Conservation (phyloP, 2,113 vertebrate species). For the Struthio camelus region DNA sequence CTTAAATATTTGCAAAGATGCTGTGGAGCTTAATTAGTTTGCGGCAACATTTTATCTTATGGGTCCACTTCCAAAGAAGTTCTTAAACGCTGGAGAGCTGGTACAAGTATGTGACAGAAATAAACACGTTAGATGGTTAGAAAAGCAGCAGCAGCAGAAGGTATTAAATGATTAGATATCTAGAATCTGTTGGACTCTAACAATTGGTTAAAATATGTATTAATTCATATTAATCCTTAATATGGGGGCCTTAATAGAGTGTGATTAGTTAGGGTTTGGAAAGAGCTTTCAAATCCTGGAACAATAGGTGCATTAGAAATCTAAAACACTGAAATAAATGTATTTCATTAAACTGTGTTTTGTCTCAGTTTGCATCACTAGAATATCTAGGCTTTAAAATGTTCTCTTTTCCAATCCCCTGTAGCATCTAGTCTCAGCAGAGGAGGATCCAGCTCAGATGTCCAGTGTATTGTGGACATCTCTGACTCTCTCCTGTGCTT, state of each 20-base stretch:
- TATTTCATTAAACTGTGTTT: not conserved
- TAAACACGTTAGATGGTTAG: not conserved
- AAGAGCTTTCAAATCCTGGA: not conserved
- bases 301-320: not conserved
- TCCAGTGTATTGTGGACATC: not conserved
- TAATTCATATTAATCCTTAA: not conserved
- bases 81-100: not conserved
- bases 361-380: accelerated
- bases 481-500: not conserved
- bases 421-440: not conserved
- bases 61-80: not conserved
- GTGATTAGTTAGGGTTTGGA: not conserved
- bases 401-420: not conserved
- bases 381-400: not conserved
- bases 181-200: not conserved
- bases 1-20: conserved; percentile 26
- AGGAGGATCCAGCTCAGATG: not conserved
- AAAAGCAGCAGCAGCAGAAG: not conserved
- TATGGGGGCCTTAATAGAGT: not conserved
- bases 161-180: not conserved
- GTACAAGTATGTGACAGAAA: not conserved
- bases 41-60: not conserved
- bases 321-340: not conserved
- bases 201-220: not conserved
- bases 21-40: conserved; percentile 13